These are phyloP conservation scores for Apis laboriosa DNA, from an alignment of 1,140 invertebrate species.

Conservation along the genomic window DNA sequence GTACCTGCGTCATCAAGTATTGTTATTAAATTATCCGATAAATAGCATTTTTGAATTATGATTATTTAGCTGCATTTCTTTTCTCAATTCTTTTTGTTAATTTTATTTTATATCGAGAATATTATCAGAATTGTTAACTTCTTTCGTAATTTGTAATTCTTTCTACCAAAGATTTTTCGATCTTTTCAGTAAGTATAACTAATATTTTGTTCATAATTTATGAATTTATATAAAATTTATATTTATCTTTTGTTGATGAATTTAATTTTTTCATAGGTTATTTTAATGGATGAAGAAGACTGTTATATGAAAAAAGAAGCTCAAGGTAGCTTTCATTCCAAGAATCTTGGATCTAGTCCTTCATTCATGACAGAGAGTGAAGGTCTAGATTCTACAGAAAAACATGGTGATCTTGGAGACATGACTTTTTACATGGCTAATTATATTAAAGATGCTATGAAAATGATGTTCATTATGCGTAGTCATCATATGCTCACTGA, in stretches of 20 bases:
- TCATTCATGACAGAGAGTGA: slow-evolving; percentile 58
- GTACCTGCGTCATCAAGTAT: slow-evolving; percentile 48
- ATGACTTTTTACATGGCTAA: slow-evolving; percentile 93
- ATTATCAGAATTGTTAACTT: neutral
- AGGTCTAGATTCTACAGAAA: slow-evolving; percentile 73
- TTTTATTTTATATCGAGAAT: neutral
- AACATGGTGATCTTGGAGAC: slow-evolving; percentile 85
- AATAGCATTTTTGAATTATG: slow-evolving; percentile 42
- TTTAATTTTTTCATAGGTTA: slow-evolving; percentile 37
- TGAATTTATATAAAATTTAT: neutral
- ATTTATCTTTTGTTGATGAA: neutral
- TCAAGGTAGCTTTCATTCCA: slow-evolving; percentile 51
- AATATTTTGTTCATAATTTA: neutral
- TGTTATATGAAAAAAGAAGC: slow-evolving; percentile 67
- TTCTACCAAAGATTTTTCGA: neutral
- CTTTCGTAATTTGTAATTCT: neutral
- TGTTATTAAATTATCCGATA: slow-evolving; percentile 44
- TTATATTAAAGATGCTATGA: slow-evolving; percentile 92
- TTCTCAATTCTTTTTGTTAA: neutral
- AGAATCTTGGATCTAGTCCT: slow-evolving; percentile 54
- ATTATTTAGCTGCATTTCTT: neutral
- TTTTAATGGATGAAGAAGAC: slow-evolving; percentile 79
- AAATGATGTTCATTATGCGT: slow-evolving; percentile 94
- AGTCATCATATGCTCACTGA: slow-evolving; percentile 95
- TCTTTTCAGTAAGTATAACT: slow-evolving; percentile 8